Base-by-base conservation (phyloP, 2,888 invertebrate genomes). In the Yponomeuta cagnagella region DNA sequence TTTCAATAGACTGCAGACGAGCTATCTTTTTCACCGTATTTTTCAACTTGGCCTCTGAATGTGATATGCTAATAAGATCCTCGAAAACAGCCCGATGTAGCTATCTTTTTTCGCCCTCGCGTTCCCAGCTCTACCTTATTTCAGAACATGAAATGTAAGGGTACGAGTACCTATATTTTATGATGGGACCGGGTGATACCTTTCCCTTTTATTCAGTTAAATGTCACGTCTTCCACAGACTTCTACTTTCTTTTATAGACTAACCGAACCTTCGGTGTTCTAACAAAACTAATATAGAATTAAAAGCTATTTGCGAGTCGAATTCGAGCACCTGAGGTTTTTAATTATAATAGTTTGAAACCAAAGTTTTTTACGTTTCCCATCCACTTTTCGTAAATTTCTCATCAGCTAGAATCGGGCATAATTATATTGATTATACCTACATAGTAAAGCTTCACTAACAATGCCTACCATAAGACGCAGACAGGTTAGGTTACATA, bases 31-130 rank as follows among this genome's bases (percentile, higher is more conserved):
- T 76, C 79, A 78, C 77, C 78, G 76, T 80, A 83, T 83, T 87
- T 84, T 85, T 82, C 81, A 81, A 79, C 81, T 83, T 86, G 8
- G 23, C 63, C 63, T 83, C 78, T 81, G 77, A 82, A 79, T 77
- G 77, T 79, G 79, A 86, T 83, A 87, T 86, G 85, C 82, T 87
- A 87, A 87, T 87, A 87, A 83, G 84, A 78, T 78, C 76, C 80
- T 79, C 77, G 72, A 58, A 69, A 72, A 74, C 23, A 30, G 63
- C 63, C 9, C 63, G 63, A 63, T 63, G 15, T n/a, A 23, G 63
- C 52, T 58, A 58, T 58, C 52, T 58, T 58, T 58, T 58, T 58
- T 12, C 52, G 52, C 52, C 52, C 15, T 58, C 12, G 52, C 4
- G 15, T 58, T 58, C 52, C 4, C 52, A 15, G 12, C 52, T 58